These are phyloP conservation scores for Psilopsiagon aurifrons DNA, from an alignment of 2,113 vertebrate genomes.

Conservation along the genomic window DNA sequence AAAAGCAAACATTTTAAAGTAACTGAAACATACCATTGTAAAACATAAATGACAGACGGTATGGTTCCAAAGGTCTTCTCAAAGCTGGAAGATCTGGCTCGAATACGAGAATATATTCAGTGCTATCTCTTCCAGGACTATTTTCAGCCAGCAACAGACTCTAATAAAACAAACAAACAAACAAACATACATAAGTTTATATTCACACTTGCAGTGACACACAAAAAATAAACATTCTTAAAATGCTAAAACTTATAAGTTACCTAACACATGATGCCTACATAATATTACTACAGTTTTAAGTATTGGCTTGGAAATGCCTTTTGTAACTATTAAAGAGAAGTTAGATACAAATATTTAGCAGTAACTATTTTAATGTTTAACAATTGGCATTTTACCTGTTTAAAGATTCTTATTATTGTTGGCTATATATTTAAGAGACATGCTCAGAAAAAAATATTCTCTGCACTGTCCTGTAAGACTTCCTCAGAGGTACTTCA, in stretches of 20 bases:
- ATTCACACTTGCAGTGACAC: background rate
- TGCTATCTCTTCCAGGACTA: conserved; percentile 86
- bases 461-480: background rate
- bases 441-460: background rate
- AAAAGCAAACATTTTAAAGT: background rate
- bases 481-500: background rate
- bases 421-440: background rate
- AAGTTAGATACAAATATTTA: background rate
- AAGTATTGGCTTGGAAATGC: background rate
- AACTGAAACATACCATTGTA: conserved; percentile 83
- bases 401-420: background rate
- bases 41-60: conserved; percentile 87
- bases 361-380: background rate
- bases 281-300: background rate
- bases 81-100: conserved; percentile 68
- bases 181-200: background rate
- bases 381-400: background rate
- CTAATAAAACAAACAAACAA: conserved; percentile 72
- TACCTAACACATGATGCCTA: background rate
- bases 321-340: background rate
- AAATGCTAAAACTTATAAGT: background rate
- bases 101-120: conserved; percentile 85
- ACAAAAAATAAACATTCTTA: background rate
- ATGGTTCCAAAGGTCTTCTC: conserved; percentile 74
- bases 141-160: conserved; percentile 86